These are phyloP conservation scores for Herpailurus yagouaroundi DNA, from an alignment of 2,113 vertebrate species.

Conservation along the genomic window DNA sequence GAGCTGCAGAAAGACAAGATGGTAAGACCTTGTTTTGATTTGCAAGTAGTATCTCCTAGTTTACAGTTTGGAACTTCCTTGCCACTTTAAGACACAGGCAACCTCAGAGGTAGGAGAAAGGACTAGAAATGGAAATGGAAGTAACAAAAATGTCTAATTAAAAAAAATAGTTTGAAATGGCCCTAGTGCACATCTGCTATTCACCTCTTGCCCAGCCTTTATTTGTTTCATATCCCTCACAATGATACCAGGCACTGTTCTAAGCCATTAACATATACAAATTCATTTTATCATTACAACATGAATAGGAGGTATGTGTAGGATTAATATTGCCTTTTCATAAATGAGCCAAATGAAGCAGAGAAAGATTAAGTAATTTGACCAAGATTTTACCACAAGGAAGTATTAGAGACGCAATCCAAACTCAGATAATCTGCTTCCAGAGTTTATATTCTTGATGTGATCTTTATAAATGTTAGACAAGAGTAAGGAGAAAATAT, in stretches of 20 bases:
- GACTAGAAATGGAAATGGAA: background rate
- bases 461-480: background rate
- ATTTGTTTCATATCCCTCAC: background rate
- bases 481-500: background rate
- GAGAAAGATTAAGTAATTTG: background rate
- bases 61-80: background rate
- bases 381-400: background rate
- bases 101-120: background rate
- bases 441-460: background rate
- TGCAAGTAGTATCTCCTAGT: slow-evolving; percentile 9
- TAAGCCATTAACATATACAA: background rate
- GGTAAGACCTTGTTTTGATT: background rate
- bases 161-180: background rate
- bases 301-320: background rate
- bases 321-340: background rate
- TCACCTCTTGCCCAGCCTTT: background rate
- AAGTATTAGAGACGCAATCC: background rate
- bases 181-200: background rate
- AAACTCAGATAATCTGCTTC: background rate
- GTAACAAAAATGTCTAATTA: background rate
- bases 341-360: background rate
- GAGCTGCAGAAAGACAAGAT: background rate
- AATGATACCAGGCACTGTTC: background rate
- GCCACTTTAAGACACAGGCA: background rate
- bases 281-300: background rate